Conservation (phyloP, 2,888 invertebrate genomes). For the Nasonovia ribisnigri region DNA sequence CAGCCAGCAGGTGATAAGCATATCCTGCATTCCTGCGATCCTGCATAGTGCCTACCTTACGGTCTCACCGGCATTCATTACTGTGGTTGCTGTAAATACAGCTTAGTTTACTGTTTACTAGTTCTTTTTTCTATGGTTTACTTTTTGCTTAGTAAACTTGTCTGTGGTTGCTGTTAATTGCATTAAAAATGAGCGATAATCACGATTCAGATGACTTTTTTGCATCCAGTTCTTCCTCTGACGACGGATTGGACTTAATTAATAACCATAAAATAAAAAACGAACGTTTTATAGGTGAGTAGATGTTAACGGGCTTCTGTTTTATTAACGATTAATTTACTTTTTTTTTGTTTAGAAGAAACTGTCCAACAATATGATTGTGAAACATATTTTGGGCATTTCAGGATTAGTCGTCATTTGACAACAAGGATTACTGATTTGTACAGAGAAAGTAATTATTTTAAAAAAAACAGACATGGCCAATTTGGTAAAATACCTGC, state of each 20-base stretch:
- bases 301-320: not conserved
- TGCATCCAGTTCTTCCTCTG: constrained; percentile 19
- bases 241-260: not conserved
- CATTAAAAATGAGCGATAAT: constrained; percentile 4
- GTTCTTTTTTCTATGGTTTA: too few relatives aligned
- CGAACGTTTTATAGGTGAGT: constrained; percentile 13
- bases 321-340: too few relatives aligned
- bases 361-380: constrained; percentile 1
- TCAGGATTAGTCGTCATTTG: constrained; percentile 1
- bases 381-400: constrained; percentile 16
- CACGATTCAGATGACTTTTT: not conserved
- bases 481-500: constrained; percentile 31
- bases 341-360: constrained; percentile 10
- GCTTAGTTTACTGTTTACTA: too few relatives aligned
- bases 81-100: not conserved
- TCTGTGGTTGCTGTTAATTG: too few relatives aligned
- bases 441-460: constrained; percentile 6
- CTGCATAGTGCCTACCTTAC: too few relatives aligned
- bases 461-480: constrained; percentile 2
- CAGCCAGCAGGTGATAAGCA: too few relatives aligned
- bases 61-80: too few relatives aligned
- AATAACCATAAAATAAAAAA: constrained; percentile 20
- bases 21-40: too few relatives aligned
- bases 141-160: too few relatives aligned
- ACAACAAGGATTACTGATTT: constrained; percentile 8